Base-by-base conservation (phyloP, 2,888 invertebrate genomes). In the Epirrhoe alternata region DNA sequence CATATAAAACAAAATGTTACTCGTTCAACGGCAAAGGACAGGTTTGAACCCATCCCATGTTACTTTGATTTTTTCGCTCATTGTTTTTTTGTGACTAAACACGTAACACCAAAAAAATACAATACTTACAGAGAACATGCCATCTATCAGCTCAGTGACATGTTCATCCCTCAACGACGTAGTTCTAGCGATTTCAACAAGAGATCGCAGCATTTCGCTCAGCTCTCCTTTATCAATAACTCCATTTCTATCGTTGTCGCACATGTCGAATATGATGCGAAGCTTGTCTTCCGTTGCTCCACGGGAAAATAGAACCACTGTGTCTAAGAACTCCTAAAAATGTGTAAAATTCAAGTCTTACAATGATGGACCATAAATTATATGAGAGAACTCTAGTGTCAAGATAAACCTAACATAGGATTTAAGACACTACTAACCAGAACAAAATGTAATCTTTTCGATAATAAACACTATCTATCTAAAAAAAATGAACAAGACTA, bases 241-340 rank as follows among this genome's bases (percentile, higher is more conserved):
- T 0, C 98, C 98, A 78, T 98, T 98, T 14, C 97, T 95, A 83
- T 99, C 98, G 77, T 98, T 97, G 83, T 99, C 99, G 80, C 99
- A 99, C 99, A 99, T 99, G 86, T 99, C 98, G 83, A 99, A 99
- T 73, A 99, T 98, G 38, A 99, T 98, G 5, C 98, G 94, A 42
- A 99, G 91, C 80, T 98, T 98, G 81, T 98, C 98, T 77, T 98
- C 98, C 0, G 98, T 98, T 77, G 97, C 97, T 6, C 98, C 98
- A 0, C 97, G 95, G 0, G 98, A 98, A 84, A 98, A 98, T 1
- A 98, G 87, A 0, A 98, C 97, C 1, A 98, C 98, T 0, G 98
- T 98, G 81, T 98, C 98, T 58, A 99, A 90, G 86, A 99, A 99
- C 88, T 99, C 99, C 95, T 96, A 82, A 4, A 87, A 86, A 51